A percentile compares a stretch with the other conserved stretches of the same genome.
phyloP scores from a whole-genome alignment of 2,797 vertebrate species.

The Characodon lateralis region DNA sequence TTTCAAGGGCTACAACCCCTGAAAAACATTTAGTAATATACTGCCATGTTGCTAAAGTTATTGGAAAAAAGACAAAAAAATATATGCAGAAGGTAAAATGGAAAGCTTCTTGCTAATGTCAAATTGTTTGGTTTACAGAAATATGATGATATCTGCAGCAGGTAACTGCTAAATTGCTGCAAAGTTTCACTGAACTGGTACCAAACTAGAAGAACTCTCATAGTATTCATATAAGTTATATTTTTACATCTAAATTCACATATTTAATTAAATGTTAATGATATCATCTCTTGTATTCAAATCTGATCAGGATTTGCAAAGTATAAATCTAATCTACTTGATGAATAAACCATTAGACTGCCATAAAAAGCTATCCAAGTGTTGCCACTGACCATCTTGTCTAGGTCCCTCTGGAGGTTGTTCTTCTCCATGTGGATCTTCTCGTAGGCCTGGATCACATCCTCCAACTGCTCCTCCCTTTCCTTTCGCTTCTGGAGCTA shows the following conservation, averaged over 20 bases:
- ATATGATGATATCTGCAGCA: background rate
- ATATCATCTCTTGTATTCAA: background rate
- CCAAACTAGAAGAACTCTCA: background rate
- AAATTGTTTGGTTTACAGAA: background rate
- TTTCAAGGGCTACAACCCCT: background rate
- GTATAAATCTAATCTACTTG: constrained; percentile 6
- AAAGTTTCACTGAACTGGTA: background rate
- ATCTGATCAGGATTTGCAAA: background rate
- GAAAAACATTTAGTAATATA: background rate
- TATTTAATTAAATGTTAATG: background rate
- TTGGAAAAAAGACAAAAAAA: background rate
- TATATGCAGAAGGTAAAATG: background rate
- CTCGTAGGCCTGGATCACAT: constrained; percentile 97
- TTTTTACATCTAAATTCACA: background rate
- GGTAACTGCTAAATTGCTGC: background rate
- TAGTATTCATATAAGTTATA: background rate
- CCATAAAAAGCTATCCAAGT: background rate
- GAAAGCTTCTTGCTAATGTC: background rate
- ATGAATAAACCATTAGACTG: constrained; percentile 27
- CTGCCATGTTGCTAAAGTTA: background rate
- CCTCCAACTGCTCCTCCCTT: constrained; percentile 93
- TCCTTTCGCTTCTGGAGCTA: constrained; percentile 96
- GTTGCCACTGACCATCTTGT: constrained; percentile 89
- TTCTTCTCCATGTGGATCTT: constrained; percentile 96
- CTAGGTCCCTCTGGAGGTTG: constrained; percentile 93